A percentile compares a stretch with the other conserved stretches of the same genome.
phyloP scores from a whole-genome alignment of 1,140 invertebrate genomes.

The Brachionus calyciflorus region DNA sequence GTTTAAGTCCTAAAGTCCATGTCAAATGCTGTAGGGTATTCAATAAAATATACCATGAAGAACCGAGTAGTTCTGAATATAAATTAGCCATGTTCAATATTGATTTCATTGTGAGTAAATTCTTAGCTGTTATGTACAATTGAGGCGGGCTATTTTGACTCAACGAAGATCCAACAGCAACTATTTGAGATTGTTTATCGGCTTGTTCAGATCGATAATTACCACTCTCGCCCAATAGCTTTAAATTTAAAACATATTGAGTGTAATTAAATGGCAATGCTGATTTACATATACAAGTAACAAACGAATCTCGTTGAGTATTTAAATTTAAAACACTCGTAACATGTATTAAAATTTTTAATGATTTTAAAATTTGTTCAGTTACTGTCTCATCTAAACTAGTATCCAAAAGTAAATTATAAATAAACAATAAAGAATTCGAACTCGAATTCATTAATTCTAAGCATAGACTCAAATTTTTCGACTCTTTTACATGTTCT shows the following conservation, averaged over 20 bases:
- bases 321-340: constrained; percentile 73
- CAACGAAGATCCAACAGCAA: constrained; percentile 11
- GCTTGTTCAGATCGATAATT: neutral
- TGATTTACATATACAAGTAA: constrained; percentile 86
- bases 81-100: constrained; percentile 34
- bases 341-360: constrained; percentile 79
- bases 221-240: neutral
- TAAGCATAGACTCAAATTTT: neutral
- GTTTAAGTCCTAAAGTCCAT: constrained; percentile 92
- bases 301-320: constrained; percentile 81
- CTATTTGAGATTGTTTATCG: constrained; percentile 37
- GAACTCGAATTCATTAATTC: constrained; percentile 12
- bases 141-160: neutral
- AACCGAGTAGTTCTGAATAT: constrained; percentile 28
- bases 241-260: constrained; percentile 79
- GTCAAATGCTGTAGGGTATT: constrained; percentile 74
- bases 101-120: constrained; percentile 39
- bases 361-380: constrained; percentile 82
- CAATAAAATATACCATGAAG: constrained; percentile 24
- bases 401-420: constrained; percentile 40
- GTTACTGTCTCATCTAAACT: constrained; percentile 84
- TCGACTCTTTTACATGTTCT: neutral
- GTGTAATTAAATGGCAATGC: constrained; percentile 90
- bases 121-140: constrained; percentile 40
- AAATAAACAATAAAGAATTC: neutral